Conservation (phyloP, 2,888 invertebrate genomes). For the Eucriotettix oculatus region DNA sequence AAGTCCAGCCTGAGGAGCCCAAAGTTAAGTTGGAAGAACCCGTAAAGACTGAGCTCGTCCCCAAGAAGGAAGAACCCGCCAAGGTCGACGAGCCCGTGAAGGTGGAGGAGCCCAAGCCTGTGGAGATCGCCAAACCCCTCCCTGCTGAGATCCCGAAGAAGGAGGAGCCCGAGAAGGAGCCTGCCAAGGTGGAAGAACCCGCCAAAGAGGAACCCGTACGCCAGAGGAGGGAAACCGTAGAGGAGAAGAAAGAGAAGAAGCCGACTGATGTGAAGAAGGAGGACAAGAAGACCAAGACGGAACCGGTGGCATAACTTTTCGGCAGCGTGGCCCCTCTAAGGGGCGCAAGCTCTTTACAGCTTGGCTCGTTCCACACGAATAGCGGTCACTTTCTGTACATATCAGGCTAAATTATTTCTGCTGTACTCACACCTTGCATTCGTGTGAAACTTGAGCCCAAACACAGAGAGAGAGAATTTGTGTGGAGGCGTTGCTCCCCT, state of each 20-base stretch:
- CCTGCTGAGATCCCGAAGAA: constrained; percentile 15
- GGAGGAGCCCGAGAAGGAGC: constrained; percentile 12
- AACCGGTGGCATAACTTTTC: not conserved
- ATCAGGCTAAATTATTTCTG: too few relatives aligned
- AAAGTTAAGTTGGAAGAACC: constrained; percentile 12
- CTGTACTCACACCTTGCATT: not conserved
- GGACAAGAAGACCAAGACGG: constrained; percentile 7
- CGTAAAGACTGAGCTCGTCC: constrained; percentile 3
- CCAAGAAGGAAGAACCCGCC: constrained; percentile 11
- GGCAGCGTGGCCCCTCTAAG: not conserved
- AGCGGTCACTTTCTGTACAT: too few relatives aligned
- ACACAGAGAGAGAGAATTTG: too few relatives aligned
- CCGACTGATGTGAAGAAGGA: constrained; percentile 24
- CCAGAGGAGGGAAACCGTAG: constrained; percentile 12
- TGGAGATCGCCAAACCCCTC: constrained; percentile 14
- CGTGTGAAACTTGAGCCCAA: not conserved
- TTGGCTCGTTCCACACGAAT: not conserved
- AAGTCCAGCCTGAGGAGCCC: constrained; percentile 5
- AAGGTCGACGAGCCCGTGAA: not conserved
- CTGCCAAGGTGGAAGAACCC: constrained; percentile 5
- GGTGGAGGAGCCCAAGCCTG: not conserved
- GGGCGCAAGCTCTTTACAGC: not conserved
- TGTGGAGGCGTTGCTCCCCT: too few relatives aligned
- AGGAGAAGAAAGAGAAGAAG: constrained; percentile 17
- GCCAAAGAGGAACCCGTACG: not conserved